Evolutionary conservation across 2,888 invertebrate species (phyloP), one percentile per base, ranked within the genome.

Genomic region (Drosophila percnosoma): DNA sequence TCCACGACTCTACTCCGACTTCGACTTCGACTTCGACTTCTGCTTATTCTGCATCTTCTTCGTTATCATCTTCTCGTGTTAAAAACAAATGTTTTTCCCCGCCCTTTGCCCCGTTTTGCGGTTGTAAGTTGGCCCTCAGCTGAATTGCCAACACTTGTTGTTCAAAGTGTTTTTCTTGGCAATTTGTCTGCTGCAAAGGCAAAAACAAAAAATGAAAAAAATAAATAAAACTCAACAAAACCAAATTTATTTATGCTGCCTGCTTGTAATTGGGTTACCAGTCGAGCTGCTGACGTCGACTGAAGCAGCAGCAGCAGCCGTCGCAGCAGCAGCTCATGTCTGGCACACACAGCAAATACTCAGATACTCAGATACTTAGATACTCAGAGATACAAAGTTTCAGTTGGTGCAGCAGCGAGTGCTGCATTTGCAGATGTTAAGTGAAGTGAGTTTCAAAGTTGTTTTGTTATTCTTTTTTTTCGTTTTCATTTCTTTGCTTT

Each of bases 151-250:
- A 72, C 86, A 83, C 89, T 88, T 81, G 78, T 80, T 60, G 70
- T 73, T 69, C 60, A 72, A 84, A 85, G 87, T 84, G 85, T 87
- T 85, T 85, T 89, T 84, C 85, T 82, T 80, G 87, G 83, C 84
- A 87, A 86, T 84, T 84, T 84, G 87, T 84, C 75, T 73, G 74
- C 72, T 49, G 66, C 73, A 78, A 68, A 68, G 21, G 18, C 52
- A 51, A 60, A 63, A 70, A 65, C 5, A 11, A 42, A 42, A 42
- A 11, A 21, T 15, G 7, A 57, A 58, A 38, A 49, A 67, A 10
- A 33, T 10, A 33, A 33, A 33, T 33, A 33, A 52, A 60, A 24
- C 53, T 66, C 52, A 55, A 65, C 54, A 71, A 67, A 68, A 36
- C 67, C 62, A 74, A 72, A 89, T 87, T 87, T 81, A 81, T 85